Evolutionary conservation across 2,797 vertebrate species (phyloP).

Genomic region (Arrhamphus sclerolepis): DNA sequence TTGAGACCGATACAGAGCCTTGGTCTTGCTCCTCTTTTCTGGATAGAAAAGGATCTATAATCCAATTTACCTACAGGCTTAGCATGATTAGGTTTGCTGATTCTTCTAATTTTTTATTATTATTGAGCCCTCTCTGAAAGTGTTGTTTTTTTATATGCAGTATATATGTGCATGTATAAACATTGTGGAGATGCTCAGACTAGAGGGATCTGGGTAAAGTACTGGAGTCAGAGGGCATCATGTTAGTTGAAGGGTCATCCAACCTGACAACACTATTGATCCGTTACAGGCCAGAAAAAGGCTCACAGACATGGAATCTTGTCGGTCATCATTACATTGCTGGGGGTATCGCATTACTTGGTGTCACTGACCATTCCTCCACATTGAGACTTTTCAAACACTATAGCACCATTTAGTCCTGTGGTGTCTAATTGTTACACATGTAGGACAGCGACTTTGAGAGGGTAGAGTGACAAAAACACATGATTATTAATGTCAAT

Average conservation of each 20-base stretch:
- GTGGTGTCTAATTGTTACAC: conserved; percentile 25
- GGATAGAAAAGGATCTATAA: conserved; percentile 62
- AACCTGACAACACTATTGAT: conserved; percentile 49
- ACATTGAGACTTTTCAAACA: conserved; percentile 25
- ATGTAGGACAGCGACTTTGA: conserved; percentile 19
- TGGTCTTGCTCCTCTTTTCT: conserved; percentile 42
- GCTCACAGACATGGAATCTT: conserved; percentile 47
- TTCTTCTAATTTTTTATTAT: conserved; percentile 21
- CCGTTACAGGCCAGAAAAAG: neutral
- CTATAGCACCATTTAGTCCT: neutral
- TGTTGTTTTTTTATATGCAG: neutral
- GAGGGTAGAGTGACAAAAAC: conserved; percentile 14
- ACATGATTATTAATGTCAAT: conserved; percentile 31
- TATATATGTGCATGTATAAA: neutral
- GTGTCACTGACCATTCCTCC: conserved; percentile 36
- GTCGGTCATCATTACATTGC: conserved; percentile 54
- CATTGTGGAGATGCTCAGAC: neutral
- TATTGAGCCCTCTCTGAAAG: neutral
- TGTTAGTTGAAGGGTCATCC: conserved; percentile 37
- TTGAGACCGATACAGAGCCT: conserved; percentile 50
- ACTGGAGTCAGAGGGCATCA: neutral
- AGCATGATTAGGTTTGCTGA: conserved; percentile 58
- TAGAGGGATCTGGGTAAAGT: conserved; percentile 10
- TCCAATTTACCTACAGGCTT: conserved; percentile 57
- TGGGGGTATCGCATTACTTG: conserved; percentile 46